Conservation (phyloP, 2,888 invertebrate genomes). For the Cosmorhoe ocellata region DNA sequence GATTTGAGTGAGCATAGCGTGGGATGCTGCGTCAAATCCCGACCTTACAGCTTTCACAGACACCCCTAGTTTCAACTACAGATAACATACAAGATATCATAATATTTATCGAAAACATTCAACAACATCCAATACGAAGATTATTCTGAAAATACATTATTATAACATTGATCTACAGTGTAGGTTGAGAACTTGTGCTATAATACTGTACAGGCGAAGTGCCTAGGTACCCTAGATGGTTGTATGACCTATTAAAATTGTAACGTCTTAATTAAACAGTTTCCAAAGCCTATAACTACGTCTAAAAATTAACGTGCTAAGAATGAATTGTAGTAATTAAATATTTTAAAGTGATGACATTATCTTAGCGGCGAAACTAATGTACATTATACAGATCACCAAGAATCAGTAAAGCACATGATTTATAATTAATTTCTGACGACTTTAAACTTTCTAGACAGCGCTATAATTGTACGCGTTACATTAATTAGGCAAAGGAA, state of each 20-base stretch:
- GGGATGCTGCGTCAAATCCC: constrained; percentile 71
- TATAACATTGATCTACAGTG: constrained; percentile 44
- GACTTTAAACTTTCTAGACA: constrained; percentile 60
- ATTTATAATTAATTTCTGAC: constrained; percentile 60
- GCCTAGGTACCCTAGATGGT: constrained; percentile 17
- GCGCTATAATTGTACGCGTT: constrained; percentile 74
- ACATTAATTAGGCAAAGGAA: constrained; percentile 78
- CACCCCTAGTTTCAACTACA: constrained; percentile 50
- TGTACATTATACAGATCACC: constrained; percentile 50
- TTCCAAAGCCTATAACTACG: constrained; percentile 70
- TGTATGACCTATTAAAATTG: constrained; percentile 53
- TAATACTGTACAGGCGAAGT: constrained; percentile 45
- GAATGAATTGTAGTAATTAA: constrained; percentile 79
- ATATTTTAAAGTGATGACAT: constrained; percentile 46
- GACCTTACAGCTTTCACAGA: constrained; percentile 48
- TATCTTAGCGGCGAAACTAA: constrained; percentile 66
- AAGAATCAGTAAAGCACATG: constrained; percentile 63
- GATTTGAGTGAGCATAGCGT: constrained; percentile 70
- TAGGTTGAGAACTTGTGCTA: constrained; percentile 50
- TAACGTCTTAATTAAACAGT: constrained; percentile 63
- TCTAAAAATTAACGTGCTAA: constrained; percentile 60
- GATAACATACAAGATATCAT: constrained; percentile 42
- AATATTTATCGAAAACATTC: constrained; percentile 36
- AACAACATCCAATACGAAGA: constrained; percentile 50
- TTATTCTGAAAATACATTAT: constrained; percentile 43